A percentile compares a stretch with the other conserved stretches of the same genome.
Conservation (phyloP, 2,888 invertebrate genomes). For the Tetanocera ferruginea region DNA sequence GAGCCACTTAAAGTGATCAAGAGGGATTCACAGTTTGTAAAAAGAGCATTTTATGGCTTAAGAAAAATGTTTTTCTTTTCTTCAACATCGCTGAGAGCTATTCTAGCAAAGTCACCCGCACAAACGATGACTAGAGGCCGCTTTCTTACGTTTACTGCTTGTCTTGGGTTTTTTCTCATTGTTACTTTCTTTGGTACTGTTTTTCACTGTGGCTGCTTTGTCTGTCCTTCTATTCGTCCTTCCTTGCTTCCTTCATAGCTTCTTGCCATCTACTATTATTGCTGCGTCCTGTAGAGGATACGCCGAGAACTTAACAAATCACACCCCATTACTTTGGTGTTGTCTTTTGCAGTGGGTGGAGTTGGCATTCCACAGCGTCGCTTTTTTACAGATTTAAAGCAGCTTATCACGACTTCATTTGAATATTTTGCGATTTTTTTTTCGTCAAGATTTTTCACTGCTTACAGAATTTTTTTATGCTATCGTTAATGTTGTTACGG, state of each 20-base stretch:
- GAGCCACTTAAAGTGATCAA: conserved; percentile 68
- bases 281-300: conserved; percentile 10
- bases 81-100: neutral
- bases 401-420: conserved; percentile 69
- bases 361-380: conserved; percentile 51
- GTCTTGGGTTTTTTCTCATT: neutral
- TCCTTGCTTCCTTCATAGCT: neutral
- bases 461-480: conserved; percentile 58
- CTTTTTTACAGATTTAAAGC: conserved; percentile 68
- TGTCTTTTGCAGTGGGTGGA: conserved; percentile 29
- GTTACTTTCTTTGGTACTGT: neutral
- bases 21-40: conserved; percentile 69
- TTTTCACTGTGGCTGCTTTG: neutral
- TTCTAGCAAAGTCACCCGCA: neutral
- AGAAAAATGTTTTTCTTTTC: conserved; percentile 35
- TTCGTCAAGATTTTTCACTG: conserved; percentile 19
- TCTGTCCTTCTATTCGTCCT: conserved; percentile 11
- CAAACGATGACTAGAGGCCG: conserved; percentile 41
- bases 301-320: conserved; percentile 58
- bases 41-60: conserved; percentile 65
- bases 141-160: conserved; percentile 14
- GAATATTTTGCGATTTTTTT: conserved; percentile 58
- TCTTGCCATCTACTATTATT: neutral
- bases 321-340: conserved; percentile 60
- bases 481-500: conserved; percentile 67